Conservation (phyloP, 2,113 vertebrate species). For the Zeus faber region DNA sequence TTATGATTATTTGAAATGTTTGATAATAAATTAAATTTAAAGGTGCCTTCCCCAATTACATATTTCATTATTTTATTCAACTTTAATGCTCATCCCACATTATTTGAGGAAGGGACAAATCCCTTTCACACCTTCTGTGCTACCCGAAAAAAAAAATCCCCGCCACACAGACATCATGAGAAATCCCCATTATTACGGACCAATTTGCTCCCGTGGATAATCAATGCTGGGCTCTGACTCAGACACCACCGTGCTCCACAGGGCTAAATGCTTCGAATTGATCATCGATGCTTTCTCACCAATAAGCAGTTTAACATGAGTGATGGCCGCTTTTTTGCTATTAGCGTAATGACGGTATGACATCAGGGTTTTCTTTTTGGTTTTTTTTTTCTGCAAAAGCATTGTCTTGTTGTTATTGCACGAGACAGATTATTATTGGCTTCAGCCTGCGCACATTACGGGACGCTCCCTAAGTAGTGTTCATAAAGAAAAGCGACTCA, state of each 20-base stretch:
- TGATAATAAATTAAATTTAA: too few species aligned
- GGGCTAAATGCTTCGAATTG: constrained; percentile 66
- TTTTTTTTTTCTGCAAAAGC: too few species aligned
- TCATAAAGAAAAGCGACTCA: constrained; percentile 66
- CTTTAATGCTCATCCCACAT: too few species aligned
- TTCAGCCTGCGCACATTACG: constrained; percentile 71
- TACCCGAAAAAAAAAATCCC: too few species aligned
- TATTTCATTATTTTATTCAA: too few species aligned
- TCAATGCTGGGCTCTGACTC: constrained; percentile 59
- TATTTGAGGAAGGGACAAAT: too few species aligned
- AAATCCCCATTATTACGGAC: constrained; percentile 58
- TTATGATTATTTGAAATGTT: too few species aligned
- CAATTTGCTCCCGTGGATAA: constrained; percentile 60
- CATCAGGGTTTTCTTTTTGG: constrained; percentile 74
- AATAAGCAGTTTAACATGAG: constrained; percentile 74
- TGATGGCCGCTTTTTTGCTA: constrained; percentile 69
- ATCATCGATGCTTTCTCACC: constrained; percentile 67
- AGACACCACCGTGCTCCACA: constrained; percentile 42
- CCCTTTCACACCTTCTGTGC: too few species aligned
- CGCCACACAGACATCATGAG: constrained; percentile 33
- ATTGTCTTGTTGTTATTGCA: constrained; percentile 81
- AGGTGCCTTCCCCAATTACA: too few species aligned
- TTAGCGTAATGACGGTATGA: constrained; percentile 81
- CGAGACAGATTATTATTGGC: constrained; percentile 80
- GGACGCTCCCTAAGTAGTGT: constrained; percentile 74